phyloP scores from a whole-genome alignment of 2,113 vertebrate genomes.

The Albula glossodonta region DNA sequence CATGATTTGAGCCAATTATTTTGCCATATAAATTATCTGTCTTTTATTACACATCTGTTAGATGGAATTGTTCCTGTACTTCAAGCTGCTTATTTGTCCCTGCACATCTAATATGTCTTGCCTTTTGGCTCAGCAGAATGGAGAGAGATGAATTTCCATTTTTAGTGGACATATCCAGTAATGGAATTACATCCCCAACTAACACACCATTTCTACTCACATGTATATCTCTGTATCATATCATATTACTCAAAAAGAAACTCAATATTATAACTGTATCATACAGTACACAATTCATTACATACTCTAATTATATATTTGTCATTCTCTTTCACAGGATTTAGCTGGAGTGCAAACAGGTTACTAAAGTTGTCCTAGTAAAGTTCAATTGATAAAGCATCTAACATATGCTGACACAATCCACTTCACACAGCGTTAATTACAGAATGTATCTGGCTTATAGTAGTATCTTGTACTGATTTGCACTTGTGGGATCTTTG shows the following conservation, averaged over 20 bases:
- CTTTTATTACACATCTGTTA: constrained; percentile 44
- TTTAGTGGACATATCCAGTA: constrained; percentile 26
- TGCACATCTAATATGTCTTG: constrained; percentile 29
- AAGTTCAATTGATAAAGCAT: no score
- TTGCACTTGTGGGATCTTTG: neutral
- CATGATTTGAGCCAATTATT: constrained; percentile 30
- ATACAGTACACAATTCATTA: neutral
- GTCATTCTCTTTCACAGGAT: no score
- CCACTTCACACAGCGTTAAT: no score
- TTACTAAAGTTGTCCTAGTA: no score
- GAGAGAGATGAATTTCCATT: constrained; percentile 28
- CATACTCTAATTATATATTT: neutral
- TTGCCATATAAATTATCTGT: constrained; percentile 44
- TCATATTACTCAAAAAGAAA: neutral
- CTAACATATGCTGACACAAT: no score
- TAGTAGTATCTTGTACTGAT: neutral
- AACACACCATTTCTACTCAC: neutral
- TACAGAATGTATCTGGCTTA: no score
- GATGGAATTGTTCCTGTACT: constrained; percentile 25
- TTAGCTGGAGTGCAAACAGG: no score
- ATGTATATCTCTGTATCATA: neutral
- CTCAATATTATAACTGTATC: neutral
- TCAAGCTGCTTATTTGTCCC: constrained; percentile 31
- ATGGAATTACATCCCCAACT: neutral
- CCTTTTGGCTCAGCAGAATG: constrained; percentile 18